Base-by-base conservation (phyloP, 2,888 invertebrate species). In the Euproctis similis region DNA sequence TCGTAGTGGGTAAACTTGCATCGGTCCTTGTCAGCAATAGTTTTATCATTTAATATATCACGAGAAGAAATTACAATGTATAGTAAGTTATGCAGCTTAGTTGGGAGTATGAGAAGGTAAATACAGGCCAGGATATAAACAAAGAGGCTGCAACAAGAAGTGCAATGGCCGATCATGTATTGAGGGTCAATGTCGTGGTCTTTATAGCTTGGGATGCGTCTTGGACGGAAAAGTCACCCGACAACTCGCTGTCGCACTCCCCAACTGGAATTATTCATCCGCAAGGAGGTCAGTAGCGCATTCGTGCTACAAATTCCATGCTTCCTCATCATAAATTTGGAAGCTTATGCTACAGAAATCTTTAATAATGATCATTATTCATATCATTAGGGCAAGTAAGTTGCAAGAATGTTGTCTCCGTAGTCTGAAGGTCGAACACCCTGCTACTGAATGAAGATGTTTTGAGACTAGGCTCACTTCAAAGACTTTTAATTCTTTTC, bases 41-140 rank as follows among this genome's bases (percentile, higher is more conserved):
- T n/a, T n/a, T n/a, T n/a, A n/a, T n/a, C n/a, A n/a, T n/a, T n/a
- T n/a, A n/a, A n/a, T n/a, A n/a, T n/a, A n/a, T n/a, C n/a, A n/a
- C n/a, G n/a, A n/a, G n/a, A n/a, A n/a, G n/a, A n/a, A n/a, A n/a
- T n/a, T n/a, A 68, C 60, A 66, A 61, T 54, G 60, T 59, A 62
- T 58, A 48, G 48, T 48, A 44, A 62, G 60, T 42, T 50, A 51
- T 46, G 56, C 53, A 57, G 59, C 56, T 59, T 60, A 60, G 57
- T n/a, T n/a, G n/a, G n/a, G n/a, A n/a, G n/a, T n/a, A n/a, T n/a
- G n/a, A n/a, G n/a, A n/a, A n/a, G n/a, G n/a, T n/a, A n/a, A n/a
- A n/a, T n/a, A n/a, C n/a, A n/a, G n/a, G n/a, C n/a, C 63, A 77
- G 81, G 77, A 76, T 64, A 76, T 78, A 82, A 82, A 82, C 81